Base-by-base conservation (phyloP, 1,140 invertebrate genomes). In the Papilio machaon region DNA sequence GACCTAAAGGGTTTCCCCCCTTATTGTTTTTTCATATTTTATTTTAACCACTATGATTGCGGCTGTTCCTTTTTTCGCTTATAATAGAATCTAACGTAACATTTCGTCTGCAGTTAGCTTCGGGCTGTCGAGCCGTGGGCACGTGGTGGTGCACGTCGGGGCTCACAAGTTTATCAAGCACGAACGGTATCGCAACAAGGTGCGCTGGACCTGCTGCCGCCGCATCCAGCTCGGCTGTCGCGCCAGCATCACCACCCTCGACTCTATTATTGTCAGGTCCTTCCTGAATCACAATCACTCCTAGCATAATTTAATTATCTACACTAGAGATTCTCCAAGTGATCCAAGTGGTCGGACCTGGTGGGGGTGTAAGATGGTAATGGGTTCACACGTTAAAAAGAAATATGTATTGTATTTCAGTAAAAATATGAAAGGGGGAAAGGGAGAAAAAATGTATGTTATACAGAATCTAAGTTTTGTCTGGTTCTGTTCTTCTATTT, bases 151-250 rank as follows among this genome's bases (percentile, higher is more conserved):
- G 0, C 87, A 92, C 80, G 87, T 94, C 0, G 89, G 87, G 0
- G 84, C 85, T 5, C 88, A 93, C 78, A 93, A 91, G 80, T 94
- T 94, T 80, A 91, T 94, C 38, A 94, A 94, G 73, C 93, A 94
- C 80, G 93, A 94, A 70, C 84, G 84, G 8, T 94, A 94, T 73
- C 89, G 83, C 78, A 89, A 91, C 49, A 91, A 91, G 77, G 86
- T 90, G 0, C 81, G 93, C 8, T 94, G 93, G 92, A 94, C 93
- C 0, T 94, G 93, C 80, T 85, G 85, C 84, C 91, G 89, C 77
- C 81, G 89, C 6, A 90, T 94, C 49, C 89, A 89, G 43, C 52
- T 87, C 35, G 89, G 91, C 8, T 94, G 93, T 81, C 87, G 81
- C 77, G 92, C 93, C 0, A 94, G 86, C 78, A 83, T 94, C 19